Conservation (phyloP, 2,888 invertebrate species). For the Macropis europaea region DNA sequence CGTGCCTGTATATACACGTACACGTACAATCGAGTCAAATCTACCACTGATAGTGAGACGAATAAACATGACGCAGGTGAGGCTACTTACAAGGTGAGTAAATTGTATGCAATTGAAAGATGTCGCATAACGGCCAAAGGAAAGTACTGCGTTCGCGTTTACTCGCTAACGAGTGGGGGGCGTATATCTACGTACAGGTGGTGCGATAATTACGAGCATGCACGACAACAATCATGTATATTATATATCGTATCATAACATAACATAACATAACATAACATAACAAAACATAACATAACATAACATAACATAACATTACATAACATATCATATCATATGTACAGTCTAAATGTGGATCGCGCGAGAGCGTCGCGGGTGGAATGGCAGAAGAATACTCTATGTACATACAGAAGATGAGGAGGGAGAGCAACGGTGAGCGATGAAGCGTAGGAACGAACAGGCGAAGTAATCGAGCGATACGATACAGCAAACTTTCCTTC, state of each 20-base stretch:
- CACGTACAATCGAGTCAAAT: not conserved
- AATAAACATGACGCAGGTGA: slow-evolving; percentile 12
- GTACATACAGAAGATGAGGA: not conserved
- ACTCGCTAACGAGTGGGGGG: slow-evolving; percentile 16
- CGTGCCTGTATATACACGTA: not conserved
- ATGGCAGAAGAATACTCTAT: too few relatives aligned
- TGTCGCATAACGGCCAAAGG: slow-evolving; percentile 7
- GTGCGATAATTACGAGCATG: slow-evolving; percentile 38
- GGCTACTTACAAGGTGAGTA: slow-evolving; percentile 1
- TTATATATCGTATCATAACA: not conserved
- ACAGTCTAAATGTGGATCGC: too few relatives aligned
- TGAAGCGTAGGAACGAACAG: not conserved
- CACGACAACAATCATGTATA: slow-evolving; percentile 2
- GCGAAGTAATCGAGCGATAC: too few relatives aligned
- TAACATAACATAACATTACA: too few relatives aligned
- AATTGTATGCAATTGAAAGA: slow-evolving; percentile 17
- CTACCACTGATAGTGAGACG: slow-evolving; percentile 14
- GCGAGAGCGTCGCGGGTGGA: too few relatives aligned
- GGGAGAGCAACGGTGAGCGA: not conserved
- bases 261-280: too few relatives aligned
- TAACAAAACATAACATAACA: too few relatives aligned
- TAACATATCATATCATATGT: too few relatives aligned
- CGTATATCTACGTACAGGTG: slow-evolving; percentile 25
- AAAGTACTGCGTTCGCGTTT: slow-evolving; percentile 17
- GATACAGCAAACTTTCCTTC: too few relatives aligned